Evolutionary conservation across 2,797 vertebrate genomes (phyloP), one percentile per base, ranked within the genome.

Genomic region (Cygnus olor): DNA sequence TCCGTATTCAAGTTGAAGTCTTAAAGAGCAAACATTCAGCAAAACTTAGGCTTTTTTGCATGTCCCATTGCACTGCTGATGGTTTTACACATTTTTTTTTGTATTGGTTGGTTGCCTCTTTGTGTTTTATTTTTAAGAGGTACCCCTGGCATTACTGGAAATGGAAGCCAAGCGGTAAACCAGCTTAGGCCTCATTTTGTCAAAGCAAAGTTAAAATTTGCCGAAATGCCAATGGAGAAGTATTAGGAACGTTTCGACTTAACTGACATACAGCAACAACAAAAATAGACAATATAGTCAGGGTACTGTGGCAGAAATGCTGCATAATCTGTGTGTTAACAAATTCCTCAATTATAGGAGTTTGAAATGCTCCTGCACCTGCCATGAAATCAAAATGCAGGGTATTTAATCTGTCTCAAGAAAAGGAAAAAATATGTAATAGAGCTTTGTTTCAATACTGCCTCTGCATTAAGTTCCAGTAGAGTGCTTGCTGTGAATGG

Each of bases 11-110:
- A 36, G 28, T 14, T 54, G 30, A 86, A 80, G 36, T 73, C 66
- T 82, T 71, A 77, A 51, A 51, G 28, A 86, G 65, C 69, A 71
- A 87, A 71, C 16, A 78, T 87, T 80, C 88, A 85, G 44, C 70
- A 84, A 79, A 80, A 73, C 22, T 40, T 86, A 13, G 86, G 86
- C 84, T 87, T 74, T 54, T 69, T 51, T 87, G 86, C 91, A 90
- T 89, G 91, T 58, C 90, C 74, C 79, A 44, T 74, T 90, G 79
- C 91, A 69, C 66, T 87, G 91, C 80, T 92, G 64, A 20, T 80
- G 61, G 78, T 89, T 85, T 76, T 71, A 13, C 61, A 85, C 14
- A 6, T 28, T 32, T 79, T 32, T 79, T 65, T 65, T 68, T n/a
- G 65, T 71, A 15, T 32, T 84, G 34, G 12, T 60, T 65, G 34